Evolutionary conservation across 2,888 invertebrate species (phyloP).

Genomic region (Troilus luridus): DNA sequence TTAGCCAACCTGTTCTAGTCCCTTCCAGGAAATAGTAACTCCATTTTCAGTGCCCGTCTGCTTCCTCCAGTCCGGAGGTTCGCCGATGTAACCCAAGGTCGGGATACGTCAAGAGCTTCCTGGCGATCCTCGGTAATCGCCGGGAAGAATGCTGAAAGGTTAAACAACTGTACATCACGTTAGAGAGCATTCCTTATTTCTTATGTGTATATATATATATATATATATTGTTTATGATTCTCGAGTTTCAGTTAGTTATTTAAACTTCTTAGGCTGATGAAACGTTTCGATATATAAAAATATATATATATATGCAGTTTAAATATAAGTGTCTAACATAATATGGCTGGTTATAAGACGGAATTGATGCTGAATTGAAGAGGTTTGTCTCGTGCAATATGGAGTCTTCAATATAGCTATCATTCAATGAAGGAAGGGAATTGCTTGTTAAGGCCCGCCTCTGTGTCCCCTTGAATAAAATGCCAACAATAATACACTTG

Average conservation of each 20-base stretch:
- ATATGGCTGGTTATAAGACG: not conserved
- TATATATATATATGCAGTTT: too few relatives aligned
- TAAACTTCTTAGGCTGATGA: too few relatives aligned
- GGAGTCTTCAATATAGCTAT: too few relatives aligned
- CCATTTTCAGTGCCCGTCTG: not conserved
- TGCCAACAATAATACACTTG: not conserved
- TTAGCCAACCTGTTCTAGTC: not conserved
- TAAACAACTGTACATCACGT: not conserved
- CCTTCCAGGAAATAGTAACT: conserved; percentile 27
- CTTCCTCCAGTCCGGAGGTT: not conserved
- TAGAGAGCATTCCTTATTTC: not conserved
- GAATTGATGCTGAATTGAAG: not conserved
- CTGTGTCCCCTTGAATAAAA: not conserved
- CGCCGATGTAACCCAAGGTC: not conserved
- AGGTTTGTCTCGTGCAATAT: not conserved
- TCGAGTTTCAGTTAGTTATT: too few relatives aligned
- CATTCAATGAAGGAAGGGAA: not conserved
- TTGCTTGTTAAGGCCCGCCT: too few relatives aligned
- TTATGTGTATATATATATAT: not conserved
- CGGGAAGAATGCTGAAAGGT: not conserved
- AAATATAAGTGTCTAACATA: too few relatives aligned
- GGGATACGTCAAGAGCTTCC: not conserved
- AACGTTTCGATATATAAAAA: too few relatives aligned
- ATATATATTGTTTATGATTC: too few relatives aligned
- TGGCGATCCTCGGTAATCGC: not conserved